Percentiles rank a stretch among this genome's conserved stretches.
Conservation (phyloP, 2,113 vertebrate genomes). For the Mus pahari region DNA sequence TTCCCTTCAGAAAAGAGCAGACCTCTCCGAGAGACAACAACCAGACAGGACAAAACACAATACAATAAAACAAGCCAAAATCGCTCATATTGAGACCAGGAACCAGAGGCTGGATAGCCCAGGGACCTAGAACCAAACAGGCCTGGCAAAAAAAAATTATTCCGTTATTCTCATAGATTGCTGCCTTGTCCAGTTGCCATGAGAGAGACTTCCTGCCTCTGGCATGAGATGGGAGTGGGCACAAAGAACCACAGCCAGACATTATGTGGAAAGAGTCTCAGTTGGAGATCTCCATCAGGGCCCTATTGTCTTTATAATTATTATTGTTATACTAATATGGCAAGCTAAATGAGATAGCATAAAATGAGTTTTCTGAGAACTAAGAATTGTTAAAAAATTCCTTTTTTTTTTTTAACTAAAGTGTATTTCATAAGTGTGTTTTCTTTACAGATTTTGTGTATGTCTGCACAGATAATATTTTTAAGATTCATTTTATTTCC, state of each 20-base stretch:
- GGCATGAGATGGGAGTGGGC: neutral
- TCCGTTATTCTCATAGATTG: neutral
- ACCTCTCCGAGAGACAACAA: neutral
- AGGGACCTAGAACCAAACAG: neutral
- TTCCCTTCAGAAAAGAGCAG: neutral
- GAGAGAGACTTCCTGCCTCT: neutral
- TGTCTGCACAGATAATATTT: neutral
- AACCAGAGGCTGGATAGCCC: neutral
- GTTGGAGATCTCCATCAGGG: neutral
- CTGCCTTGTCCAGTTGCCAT: neutral
- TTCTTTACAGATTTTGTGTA: too few relatives aligned
- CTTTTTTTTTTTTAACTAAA: slow-evolving; percentile 31
- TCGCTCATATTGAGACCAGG: neutral
- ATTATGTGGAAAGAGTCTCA: neutral
- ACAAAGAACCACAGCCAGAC: neutral
- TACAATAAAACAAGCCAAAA: neutral
- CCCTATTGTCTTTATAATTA: neutral
- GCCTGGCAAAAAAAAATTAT: neutral
- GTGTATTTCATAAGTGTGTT: neutral
- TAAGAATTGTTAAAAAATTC: neutral
- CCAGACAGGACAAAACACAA: neutral
- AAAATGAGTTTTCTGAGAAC: neutral
- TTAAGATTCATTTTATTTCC: neutral
- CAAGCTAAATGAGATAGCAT: slow-evolving; percentile 33
- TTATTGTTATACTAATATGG: neutral